phyloP scores from a whole-genome alignment of 2,797 vertebrate genomes.

The Diglossa cyanea region DNA sequence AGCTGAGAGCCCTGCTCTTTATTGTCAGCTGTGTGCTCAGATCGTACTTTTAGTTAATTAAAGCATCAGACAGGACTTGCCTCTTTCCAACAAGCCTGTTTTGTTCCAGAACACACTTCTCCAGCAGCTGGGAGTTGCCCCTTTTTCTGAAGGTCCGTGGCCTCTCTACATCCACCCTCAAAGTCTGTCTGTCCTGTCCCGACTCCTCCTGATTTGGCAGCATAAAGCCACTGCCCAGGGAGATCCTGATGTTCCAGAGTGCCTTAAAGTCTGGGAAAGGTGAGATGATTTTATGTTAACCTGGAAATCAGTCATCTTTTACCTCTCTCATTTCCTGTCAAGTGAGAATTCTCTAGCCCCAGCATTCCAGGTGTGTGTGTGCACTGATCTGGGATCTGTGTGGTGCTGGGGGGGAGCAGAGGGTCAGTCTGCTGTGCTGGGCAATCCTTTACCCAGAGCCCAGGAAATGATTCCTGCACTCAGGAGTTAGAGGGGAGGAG shows the following conservation, averaged over 20 bases:
- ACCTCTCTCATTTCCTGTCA: not conserved
- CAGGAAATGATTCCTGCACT: not conserved
- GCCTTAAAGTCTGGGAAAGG: constrained; percentile 98
- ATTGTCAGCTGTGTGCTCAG: not conserved
- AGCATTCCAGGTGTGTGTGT: accelerated
- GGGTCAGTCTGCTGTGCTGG: not conserved
- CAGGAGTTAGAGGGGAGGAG: not conserved
- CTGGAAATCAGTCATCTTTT: not conserved
- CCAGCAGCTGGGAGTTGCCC: constrained; percentile 93
- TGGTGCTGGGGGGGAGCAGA: not conserved
- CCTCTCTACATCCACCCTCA: constrained; percentile 96
- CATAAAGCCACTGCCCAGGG: constrained; percentile 91
- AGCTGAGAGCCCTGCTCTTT: not conserved
- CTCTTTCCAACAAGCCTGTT: not conserved
- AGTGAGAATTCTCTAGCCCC: not conserved
- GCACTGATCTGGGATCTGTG: not conserved
- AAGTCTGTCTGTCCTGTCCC: constrained; percentile 92
- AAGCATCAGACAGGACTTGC: not conserved
- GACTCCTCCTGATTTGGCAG: constrained; percentile 95
- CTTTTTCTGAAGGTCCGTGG: constrained; percentile 95
- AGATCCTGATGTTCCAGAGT: constrained; percentile 93
- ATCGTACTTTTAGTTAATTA: not conserved
- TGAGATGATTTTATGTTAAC: constrained; percentile 55
- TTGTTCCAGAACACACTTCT: constrained; percentile 87
- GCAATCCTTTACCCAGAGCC: not conserved